phyloP scores from a whole-genome alignment of 2,797 vertebrate genomes.

The Meriones psammophilus region DNA sequence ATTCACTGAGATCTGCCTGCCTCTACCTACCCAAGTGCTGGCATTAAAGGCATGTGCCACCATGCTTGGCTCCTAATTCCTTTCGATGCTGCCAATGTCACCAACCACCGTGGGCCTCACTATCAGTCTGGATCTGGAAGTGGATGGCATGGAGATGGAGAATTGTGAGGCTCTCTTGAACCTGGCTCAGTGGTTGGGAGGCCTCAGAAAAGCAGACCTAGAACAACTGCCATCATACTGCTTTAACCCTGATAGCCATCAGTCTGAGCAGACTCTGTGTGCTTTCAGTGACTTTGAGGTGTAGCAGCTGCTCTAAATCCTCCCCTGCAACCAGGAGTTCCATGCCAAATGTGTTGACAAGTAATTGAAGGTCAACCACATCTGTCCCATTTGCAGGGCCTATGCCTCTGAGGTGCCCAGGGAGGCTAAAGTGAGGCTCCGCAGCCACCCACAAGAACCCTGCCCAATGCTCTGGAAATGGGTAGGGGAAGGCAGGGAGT shows the following conservation, averaged over 20 bases:
- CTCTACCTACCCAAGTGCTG: no score
- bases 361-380: constrained; percentile 99
- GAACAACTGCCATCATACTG: constrained; percentile 99
- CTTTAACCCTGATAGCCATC: constrained; percentile 97
- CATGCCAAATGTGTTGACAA: constrained; percentile 89
- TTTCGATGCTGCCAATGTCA: constrained; percentile 99
- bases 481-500: constrained; percentile 41
- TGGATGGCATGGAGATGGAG: constrained; percentile 95
- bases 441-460: constrained; percentile 75
- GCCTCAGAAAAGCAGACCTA: constrained; percentile 98
- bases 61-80: constrained; percentile 82
- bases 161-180: constrained; percentile 99
- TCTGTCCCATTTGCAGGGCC: constrained; percentile 99
- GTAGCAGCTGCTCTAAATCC: constrained; percentile 98
- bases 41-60: no score
- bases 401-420: constrained; percentile 98
- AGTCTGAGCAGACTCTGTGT: constrained; percentile 93
- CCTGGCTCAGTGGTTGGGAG: constrained; percentile 96
- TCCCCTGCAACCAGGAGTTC: constrained; percentile 99
- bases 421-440: constrained; percentile 94
- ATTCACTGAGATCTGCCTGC: no score
- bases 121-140: constrained; percentile 97
- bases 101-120: constrained; percentile 97
- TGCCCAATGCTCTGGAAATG: constrained; percentile 86
- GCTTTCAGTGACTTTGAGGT: constrained; percentile 99